These are phyloP conservation scores for Hydrolagus colliei DNA, from an alignment of 2,797 vertebrate species.

Conservation along the genomic window DNA sequence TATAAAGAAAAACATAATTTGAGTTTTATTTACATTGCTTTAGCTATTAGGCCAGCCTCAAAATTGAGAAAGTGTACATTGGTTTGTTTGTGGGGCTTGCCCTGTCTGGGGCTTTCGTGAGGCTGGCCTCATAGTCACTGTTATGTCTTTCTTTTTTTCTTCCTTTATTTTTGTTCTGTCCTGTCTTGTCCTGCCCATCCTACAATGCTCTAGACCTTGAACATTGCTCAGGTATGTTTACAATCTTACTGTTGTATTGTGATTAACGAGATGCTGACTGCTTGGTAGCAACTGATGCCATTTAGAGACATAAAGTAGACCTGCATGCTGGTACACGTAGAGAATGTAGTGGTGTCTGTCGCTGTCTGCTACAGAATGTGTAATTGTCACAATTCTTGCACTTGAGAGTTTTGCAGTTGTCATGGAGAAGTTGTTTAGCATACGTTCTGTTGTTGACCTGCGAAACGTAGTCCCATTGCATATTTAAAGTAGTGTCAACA, in stretches of 20 bases:
- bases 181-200: conserved; percentile 89
- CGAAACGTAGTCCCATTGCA: conserved; percentile 23
- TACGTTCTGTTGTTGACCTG: conserved; percentile 24
- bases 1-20: conserved; percentile 20
- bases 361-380: conserved; percentile 60
- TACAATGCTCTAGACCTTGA: conserved; percentile 99
- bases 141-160: conserved; percentile 87
- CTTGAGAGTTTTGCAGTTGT: conserved; percentile 20
- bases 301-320: conserved; percentile 68
- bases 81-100: conserved; percentile 59
- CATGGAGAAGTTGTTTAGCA: conserved; percentile 29
- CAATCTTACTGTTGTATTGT: conserved; percentile 95
- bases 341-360: conserved; percentile 75
- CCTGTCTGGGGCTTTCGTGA: conserved; percentile 72
- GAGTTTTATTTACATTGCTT: conserved; percentile 62
- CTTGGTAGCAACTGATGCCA: conserved; percentile 75
- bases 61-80: conserved; percentile 46
- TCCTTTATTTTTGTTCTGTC: conserved; percentile 78
- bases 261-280: conserved; percentile 89
- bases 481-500: conserved; percentile 30
- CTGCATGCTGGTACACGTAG: conserved; percentile 80
- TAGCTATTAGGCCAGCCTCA: conserved; percentile 75
- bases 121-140: conserved; percentile 97
- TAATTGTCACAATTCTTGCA: conserved; percentile 28
- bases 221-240: conserved; percentile 99